Evolutionary conservation across 2,797 vertebrate genomes (phyloP).

Genomic region (Fratercula arctica): DNA sequence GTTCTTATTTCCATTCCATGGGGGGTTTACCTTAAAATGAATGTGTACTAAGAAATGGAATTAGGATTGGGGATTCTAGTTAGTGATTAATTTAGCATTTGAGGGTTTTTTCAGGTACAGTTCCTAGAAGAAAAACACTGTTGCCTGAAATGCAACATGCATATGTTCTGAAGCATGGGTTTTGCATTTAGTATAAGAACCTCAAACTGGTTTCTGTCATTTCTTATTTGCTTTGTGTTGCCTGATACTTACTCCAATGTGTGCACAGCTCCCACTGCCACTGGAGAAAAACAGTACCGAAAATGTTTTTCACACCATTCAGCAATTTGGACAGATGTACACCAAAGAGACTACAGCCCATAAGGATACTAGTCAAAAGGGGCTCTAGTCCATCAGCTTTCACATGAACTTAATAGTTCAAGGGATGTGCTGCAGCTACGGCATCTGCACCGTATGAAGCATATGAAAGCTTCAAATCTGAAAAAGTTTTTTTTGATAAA

Average conservation of each 20-base stretch:
- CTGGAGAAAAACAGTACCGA: background rate
- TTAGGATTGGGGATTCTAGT: background rate
- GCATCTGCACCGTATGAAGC: background rate
- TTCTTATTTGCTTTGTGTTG: background rate
- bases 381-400: background rate
- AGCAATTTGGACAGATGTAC: background rate
- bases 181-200: background rate
- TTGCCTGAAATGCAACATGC: background rate
- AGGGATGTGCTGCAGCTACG: background rate
- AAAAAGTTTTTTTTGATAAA: background rate
- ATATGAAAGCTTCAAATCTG: background rate
- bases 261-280: background rate
- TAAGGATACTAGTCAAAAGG: background rate
- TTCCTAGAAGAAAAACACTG: background rate
- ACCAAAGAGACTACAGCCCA: background rate
- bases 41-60: background rate
- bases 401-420: background rate
- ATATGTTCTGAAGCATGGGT: background rate
- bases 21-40: fast-evolving
- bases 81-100: background rate
- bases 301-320: background rate
- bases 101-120: background rate
- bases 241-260: background rate
- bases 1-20: background rate
- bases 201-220: background rate